Percentiles rank a stretch among this genome's conserved stretches.
These are phyloP conservation scores for Halictus rubicundus DNA, from an alignment of 1,140 invertebrate genomes.

Conservation along the genomic window DNA sequence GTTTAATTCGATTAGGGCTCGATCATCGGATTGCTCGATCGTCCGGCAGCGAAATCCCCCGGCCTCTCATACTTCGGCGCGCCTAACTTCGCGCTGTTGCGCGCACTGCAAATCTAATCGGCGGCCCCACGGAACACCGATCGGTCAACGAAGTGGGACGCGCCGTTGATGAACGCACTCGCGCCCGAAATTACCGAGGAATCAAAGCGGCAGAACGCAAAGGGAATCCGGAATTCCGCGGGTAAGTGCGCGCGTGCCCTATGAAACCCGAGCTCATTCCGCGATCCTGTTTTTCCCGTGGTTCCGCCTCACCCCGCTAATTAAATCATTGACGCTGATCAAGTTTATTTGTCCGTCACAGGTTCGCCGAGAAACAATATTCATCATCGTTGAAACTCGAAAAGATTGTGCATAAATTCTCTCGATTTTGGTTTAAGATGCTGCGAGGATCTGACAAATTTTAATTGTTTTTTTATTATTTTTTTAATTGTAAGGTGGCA, in stretches of 20 bases:
- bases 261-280: not conserved
- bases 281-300: too few relatives aligned
- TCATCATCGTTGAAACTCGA: too few relatives aligned
- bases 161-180: constrained; percentile 4
- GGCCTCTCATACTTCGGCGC: too few relatives aligned
- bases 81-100: constrained; percentile 36
- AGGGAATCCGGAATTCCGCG: not conserved
- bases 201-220: not conserved
- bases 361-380: too few relatives aligned
- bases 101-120: constrained; percentile 9
- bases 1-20: constrained; percentile 68
- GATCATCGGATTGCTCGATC: constrained; percentile 67
- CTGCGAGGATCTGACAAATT: too few relatives aligned
- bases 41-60: constrained; percentile 52
- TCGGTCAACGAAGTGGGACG: not conserved
- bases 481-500: too few relatives aligned
- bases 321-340: too few relatives aligned
- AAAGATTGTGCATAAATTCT: too few relatives aligned
- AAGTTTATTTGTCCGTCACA: too few relatives aligned
- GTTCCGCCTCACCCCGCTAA: too few relatives aligned
- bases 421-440: too few relatives aligned
- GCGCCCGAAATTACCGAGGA: not conserved
- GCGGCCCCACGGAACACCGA: not conserved
- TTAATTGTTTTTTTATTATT: too few relatives aligned
- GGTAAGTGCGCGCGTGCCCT: not conserved